These are phyloP conservation scores for Lordiphosa fenestrarum DNA, from an alignment of 2,888 invertebrate species.

Conservation along the genomic window DNA sequence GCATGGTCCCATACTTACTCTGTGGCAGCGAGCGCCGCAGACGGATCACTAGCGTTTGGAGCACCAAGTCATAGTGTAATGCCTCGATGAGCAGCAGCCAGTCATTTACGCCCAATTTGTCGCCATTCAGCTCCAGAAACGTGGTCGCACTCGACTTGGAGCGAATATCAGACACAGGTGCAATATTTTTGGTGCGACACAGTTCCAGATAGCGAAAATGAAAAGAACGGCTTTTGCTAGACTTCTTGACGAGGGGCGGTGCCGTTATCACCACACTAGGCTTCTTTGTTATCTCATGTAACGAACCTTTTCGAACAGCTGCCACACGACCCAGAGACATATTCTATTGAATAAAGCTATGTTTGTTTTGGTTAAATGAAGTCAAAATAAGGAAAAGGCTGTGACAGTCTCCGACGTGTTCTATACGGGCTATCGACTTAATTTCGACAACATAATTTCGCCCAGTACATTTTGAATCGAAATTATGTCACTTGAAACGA, in stretches of 20 bases:
- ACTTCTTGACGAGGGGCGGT: constrained; percentile 66
- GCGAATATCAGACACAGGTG: constrained; percentile 74
- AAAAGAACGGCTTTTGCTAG: constrained; percentile 77
- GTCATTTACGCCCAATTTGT: constrained; percentile 87
- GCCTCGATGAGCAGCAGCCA: constrained; percentile 89
- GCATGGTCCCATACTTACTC: constrained; percentile 52
- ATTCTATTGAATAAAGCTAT: constrained; percentile 13
- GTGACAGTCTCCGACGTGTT: no score
- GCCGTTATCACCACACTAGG: constrained; percentile 32
- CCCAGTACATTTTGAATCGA: no score
- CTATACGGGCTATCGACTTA: no score
- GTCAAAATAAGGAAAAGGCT: no score
- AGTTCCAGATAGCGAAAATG: constrained; percentile 79
- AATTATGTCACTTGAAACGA: no score
- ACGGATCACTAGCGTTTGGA: constrained; percentile 85
- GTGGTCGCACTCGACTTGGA: constrained; percentile 80
- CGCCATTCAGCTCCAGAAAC: constrained; percentile 86
- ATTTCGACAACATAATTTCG: no score
- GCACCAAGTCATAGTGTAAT: constrained; percentile 85
- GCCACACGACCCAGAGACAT: constrained; percentile 42
- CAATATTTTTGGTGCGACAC: constrained; percentile 77
- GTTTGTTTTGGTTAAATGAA: no score
- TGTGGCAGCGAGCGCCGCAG: constrained; percentile 81
- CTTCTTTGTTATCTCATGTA: constrained; percentile 31
- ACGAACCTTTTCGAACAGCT: constrained; percentile 5